Percentiles rank a stretch among this genome's conserved stretches.
phyloP scores from a whole-genome alignment of 2,797 vertebrate genomes.

The Lagorchestes hirsutus region DNA sequence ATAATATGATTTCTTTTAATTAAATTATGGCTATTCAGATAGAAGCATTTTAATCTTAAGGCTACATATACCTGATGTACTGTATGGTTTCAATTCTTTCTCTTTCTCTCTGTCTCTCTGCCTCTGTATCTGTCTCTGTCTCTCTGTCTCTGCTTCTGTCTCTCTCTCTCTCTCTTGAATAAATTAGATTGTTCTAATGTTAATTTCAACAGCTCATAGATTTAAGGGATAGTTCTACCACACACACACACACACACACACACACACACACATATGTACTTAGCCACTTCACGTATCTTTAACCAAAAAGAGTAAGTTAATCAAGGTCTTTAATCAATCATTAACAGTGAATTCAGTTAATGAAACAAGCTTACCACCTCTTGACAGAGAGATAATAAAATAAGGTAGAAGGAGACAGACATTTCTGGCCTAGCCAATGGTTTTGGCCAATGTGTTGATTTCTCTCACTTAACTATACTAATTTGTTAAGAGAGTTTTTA shows the following conservation, averaged over 20 bases:
- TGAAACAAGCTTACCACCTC: not conserved
- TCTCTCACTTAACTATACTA: not conserved
- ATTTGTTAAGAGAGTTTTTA: not conserved
- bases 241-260: not conserved
- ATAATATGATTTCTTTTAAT: slow-evolving; percentile 57
- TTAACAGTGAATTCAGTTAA: not conserved
- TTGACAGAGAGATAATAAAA: not conserved
- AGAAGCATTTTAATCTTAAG: slow-evolving; percentile 63
- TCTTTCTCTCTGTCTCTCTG: not conserved
- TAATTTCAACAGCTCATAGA: not conserved
- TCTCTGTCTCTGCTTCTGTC: not conserved
- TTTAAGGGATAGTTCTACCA: not conserved
- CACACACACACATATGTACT: not conserved
- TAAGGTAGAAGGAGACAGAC: not conserved
- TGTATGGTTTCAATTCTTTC: slow-evolving; percentile 5
- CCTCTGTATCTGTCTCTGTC: not conserved
- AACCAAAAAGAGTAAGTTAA: not conserved
- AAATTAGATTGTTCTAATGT: slow-evolving; percentile 52
- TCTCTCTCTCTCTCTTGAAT: not conserved
- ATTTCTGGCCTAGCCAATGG: not conserved
- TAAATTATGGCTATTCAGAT: slow-evolving; percentile 51
- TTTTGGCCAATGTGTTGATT: not conserved
- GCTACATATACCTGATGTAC: slow-evolving; percentile 58
- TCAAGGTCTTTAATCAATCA: not conserved
- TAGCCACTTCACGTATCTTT: not conserved